A percentile compares a stretch with the other conserved stretches of the same genome.
These are phyloP conservation scores for Hyperopisus bebe DNA, from an alignment of 2,113 vertebrate genomes.

Conservation along the genomic window DNA sequence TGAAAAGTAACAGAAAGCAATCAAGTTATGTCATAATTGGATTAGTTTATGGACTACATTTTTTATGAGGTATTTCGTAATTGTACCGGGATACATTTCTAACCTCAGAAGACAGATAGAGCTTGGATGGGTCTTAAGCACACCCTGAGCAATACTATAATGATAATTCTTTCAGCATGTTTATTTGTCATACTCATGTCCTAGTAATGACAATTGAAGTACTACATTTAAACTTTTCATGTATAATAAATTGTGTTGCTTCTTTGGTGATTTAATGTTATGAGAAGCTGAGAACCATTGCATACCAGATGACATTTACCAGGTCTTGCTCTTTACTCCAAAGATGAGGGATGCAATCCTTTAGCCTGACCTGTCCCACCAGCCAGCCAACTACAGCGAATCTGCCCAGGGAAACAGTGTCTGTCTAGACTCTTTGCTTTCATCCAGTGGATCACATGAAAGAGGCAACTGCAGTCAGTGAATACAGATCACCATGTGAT, in stretches of 20 bases:
- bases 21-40: neutral
- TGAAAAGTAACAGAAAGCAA: neutral
- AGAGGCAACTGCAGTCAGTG: neutral
- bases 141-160: neutral
- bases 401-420: neutral
- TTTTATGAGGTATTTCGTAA: neutral
- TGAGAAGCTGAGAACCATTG: neutral
- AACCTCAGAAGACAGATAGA: neutral
- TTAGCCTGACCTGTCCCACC: neutral
- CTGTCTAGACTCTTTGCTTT: neutral
- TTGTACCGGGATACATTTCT: neutral
- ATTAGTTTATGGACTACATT: neutral
- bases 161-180: neutral
- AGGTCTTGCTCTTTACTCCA: slow-evolving; percentile 4
- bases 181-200: neutral
- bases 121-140: neutral
- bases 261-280: neutral
- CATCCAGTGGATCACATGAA: neutral
- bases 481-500: slow-evolving; percentile 28
- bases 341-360: neutral
- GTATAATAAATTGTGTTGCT: neutral
- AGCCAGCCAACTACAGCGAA: neutral
- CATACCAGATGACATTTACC: neutral
- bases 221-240: neutral
- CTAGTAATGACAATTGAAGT: neutral